Conservation (phyloP, 2,113 vertebrate genomes). For the Amphilophus citrinellus region DNA sequence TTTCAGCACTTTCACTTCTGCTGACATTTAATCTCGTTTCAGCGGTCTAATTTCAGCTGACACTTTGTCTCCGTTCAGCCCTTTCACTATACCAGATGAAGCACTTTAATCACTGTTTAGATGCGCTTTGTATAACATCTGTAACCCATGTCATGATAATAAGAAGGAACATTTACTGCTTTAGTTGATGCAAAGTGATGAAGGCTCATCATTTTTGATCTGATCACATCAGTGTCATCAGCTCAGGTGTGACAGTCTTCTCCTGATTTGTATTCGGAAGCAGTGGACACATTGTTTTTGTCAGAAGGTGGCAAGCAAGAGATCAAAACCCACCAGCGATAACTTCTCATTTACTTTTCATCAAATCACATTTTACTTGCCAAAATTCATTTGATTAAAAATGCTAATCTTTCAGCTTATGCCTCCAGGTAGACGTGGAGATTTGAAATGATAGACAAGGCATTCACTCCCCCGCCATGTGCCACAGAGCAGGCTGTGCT, state of each 20-base stretch:
- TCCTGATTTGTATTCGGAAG: background rate
- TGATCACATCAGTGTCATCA: background rate
- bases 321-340: background rate
- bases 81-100: background rate
- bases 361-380: background rate
- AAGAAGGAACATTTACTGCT: background rate
- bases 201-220: background rate
- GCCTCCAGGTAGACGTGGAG: slow-evolving; percentile 17
- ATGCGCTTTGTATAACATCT: background rate
- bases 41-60: background rate
- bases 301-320: background rate
- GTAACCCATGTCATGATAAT: background rate
- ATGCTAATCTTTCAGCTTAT: background rate
- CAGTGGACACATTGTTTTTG: background rate
- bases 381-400: slow-evolving; percentile 26
- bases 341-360: background rate
- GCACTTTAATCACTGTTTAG: background rate
- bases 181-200: background rate
- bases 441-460: background rate
- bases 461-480: background rate
- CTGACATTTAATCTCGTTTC: background rate
- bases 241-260: background rate
- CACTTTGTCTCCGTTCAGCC: background rate
- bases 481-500: background rate
- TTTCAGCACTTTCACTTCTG: background rate